Evolutionary conservation across 2,888 invertebrate species (phyloP).

Genomic region (Drosophila fungiperda): DNA sequence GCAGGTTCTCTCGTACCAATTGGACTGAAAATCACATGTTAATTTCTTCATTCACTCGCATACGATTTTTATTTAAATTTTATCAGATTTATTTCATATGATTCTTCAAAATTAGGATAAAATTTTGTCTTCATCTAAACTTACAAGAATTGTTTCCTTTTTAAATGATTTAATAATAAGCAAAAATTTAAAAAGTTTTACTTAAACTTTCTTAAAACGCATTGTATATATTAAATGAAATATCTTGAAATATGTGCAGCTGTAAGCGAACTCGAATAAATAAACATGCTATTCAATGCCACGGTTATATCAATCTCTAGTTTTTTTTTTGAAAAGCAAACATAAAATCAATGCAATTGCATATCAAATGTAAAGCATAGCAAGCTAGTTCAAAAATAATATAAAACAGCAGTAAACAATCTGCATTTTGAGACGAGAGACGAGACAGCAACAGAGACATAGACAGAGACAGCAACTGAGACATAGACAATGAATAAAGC

Average conservation of each 20-base stretch:
- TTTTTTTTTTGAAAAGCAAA: slow-evolving; percentile 5
- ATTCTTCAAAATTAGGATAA: background rate
- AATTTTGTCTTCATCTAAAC: no score
- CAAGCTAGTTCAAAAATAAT: slow-evolving; percentile 59
- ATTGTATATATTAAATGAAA: background rate
- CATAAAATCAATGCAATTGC: slow-evolving; percentile 58
- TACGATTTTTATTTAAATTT: background rate
- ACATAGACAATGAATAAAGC: slow-evolving; percentile 70
- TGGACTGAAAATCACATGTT: background rate
- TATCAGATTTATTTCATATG: background rate
- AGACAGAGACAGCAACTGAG: slow-evolving; percentile 4
- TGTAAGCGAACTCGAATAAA: background rate
- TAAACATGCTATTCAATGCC: slow-evolving; percentile 6
- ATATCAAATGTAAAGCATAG: slow-evolving; percentile 51
- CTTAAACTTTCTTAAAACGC: background rate
- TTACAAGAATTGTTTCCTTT: no score
- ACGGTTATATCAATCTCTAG: background rate
- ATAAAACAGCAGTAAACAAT: slow-evolving; percentile 69
- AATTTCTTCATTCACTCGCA: background rate
- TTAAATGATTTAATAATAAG: background rate
- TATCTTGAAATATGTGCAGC: background rate
- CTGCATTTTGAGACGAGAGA: slow-evolving; percentile 58
- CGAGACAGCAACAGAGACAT: slow-evolving; percentile 1
- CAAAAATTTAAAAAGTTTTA: background rate
- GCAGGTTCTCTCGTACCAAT: background rate